Base-by-base conservation (phyloP, 2,888 invertebrate species). In the Ichneumoninae sp. region DNA sequence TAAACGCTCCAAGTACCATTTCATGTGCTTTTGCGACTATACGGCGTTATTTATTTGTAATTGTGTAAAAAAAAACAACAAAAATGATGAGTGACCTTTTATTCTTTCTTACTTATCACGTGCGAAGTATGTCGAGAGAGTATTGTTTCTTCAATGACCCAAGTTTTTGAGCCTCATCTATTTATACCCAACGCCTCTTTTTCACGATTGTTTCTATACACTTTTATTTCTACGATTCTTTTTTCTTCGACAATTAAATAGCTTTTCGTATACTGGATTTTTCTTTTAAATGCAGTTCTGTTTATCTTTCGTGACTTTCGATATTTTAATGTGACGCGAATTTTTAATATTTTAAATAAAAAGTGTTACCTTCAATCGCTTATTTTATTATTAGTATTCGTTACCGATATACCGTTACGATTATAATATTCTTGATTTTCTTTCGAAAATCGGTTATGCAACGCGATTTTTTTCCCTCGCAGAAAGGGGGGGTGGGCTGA, bases 321-420 rank as follows among this genome's bases (percentile, higher is more conserved):
- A 60, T 44, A 71, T 54, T 33, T n/a, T 10, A 26, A 50, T 65
- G 40, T 57, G 60, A 50, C 65, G 70, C 65, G 33, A 76, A 54
- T 57, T 76, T 40, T 76, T 76, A 70, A 16, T 54, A 71, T 76
- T 52, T 50, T 63, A 81, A 65, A 16, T 33, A 40, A 68, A 47
- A 65, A 70, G 22, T 44, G 33, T 44, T 54, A 57, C 57, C 57
- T 47, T 36, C 68, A 71, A 66, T 82, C 40, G 52, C 70, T 81
- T 47, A 75, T 75, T 63, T 47, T 50, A 63, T 69, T 10, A 74
- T 63, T 63, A 74, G 60, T 40, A 78, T 54, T 69, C 47, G 68
- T 74, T 69, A 78, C 44, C 69, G 78, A 69, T 69, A 69, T 69
- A 83, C 52, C 26, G 47, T 30, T 60, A 60, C 63, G 69, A 44